Percentiles rank a stretch among this genome's conserved stretches.
Evolutionary conservation across 2,113 vertebrate species (phyloP).

Genomic region (Rhagologus leucostigma): DNA sequence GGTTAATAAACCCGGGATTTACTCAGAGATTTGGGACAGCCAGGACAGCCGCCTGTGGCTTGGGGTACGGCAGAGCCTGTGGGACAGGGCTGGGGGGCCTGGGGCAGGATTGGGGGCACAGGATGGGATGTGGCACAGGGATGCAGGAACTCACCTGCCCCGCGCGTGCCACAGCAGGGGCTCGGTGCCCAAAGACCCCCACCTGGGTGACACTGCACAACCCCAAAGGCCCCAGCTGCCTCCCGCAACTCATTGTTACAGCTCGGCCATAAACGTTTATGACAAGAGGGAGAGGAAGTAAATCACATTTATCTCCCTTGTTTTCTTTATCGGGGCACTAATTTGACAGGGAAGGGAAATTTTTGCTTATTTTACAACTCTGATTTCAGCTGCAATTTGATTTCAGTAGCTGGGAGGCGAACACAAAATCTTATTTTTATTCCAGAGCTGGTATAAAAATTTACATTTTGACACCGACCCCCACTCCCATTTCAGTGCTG

Average conservation of each 20-base stretch:
- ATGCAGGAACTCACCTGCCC: background rate
- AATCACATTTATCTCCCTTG: slow-evolving; percentile 57
- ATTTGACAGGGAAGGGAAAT: slow-evolving; percentile 62
- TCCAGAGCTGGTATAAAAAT: slow-evolving; percentile 11
- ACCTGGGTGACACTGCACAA: background rate
- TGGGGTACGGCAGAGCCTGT: fast-evolving
- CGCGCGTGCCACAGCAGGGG: fast-evolving
- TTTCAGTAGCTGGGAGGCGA: slow-evolving; percentile 51
- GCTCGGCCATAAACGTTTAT: slow-evolving; percentile 24
- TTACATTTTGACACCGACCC: slow-evolving; percentile 46
- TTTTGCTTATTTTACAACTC: slow-evolving; percentile 57
- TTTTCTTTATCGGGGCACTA: slow-evolving; percentile 58
- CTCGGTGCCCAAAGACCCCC: background rate
- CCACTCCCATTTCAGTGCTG: background rate
- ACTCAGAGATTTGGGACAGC: fast-evolving
- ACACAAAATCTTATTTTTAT: slow-evolving; percentile 35
- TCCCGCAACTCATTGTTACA: background rate
- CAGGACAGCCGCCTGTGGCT: background rate
- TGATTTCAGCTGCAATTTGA: slow-evolving; percentile 27
- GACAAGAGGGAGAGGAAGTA: slow-evolving; percentile 18
- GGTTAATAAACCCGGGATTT: background rate
- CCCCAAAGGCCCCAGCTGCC: background rate
- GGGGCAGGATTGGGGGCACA: background rate
- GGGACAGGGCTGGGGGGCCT: background rate
- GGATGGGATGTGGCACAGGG: background rate